These are phyloP conservation scores for Noctilio leporinus DNA, from an alignment of 2,113 vertebrate species.

Conservation along the genomic window DNA sequence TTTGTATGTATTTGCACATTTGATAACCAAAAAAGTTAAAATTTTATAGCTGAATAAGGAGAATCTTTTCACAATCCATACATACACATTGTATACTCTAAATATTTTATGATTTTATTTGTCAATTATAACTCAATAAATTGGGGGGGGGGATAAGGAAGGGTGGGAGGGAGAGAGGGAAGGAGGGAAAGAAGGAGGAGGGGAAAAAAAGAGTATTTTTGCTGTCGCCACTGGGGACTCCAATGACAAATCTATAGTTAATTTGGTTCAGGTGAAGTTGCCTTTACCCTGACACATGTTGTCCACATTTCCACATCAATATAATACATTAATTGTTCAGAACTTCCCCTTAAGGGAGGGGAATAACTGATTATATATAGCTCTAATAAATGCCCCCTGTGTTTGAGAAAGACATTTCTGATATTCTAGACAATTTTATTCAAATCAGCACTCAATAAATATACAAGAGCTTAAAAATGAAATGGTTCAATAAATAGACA, in stretches of 20 bases:
- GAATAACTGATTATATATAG: not conserved
- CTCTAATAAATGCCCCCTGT: not conserved
- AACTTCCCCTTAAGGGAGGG: not conserved
- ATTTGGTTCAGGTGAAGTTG: not conserved
- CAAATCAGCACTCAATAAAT: slow-evolving; percentile 16
- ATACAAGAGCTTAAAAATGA: not conserved
- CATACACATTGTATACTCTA: not conserved
- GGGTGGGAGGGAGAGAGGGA: not conserved
- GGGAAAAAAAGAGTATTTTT: not conserved
- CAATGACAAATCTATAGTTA: not conserved
- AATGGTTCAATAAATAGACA: not conserved
- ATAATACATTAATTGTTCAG: not conserved
- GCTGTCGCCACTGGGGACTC: not conserved
- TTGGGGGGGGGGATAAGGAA: not conserved
- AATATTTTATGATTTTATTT: not conserved
- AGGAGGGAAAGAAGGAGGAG: not conserved
- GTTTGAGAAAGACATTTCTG: not conserved
- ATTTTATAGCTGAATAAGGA: not conserved
- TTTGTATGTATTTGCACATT: not conserved
- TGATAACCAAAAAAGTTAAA: not conserved
- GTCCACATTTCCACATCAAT: not conserved
- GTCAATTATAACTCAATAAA: not conserved
- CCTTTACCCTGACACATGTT: not conserved
- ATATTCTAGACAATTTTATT: slow-evolving; percentile 10
- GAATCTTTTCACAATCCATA: not conserved